Evolutionary conservation across 2,113 vertebrate genomes (phyloP).

Genomic region (Tretioscincus oriximinensis): DNA sequence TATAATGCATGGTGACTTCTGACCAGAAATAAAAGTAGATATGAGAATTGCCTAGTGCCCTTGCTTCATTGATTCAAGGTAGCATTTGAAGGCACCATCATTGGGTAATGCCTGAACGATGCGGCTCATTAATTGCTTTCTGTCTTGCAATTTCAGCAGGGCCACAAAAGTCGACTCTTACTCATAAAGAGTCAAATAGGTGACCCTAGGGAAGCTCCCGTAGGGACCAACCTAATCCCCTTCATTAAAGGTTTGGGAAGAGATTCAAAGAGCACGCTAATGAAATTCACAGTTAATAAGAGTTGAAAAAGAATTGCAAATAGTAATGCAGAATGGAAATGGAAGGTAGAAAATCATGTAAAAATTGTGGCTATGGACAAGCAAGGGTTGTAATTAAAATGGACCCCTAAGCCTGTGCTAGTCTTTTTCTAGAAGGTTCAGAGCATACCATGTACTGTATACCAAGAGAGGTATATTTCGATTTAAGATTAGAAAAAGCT

Average conservation of each 20-base stretch:
- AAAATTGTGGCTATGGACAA: slow-evolving; percentile 11
- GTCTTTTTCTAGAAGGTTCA: background rate
- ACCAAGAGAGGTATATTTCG: background rate
- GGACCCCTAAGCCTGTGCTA: background rate
- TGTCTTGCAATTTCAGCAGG: background rate
- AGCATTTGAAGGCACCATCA: background rate
- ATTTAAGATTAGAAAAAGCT: background rate
- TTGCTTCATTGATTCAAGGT: background rate
- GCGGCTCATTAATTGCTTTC: background rate
- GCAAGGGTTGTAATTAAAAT: background rate
- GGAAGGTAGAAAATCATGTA: background rate
- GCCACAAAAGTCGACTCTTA: background rate
- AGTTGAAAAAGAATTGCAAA: slow-evolving; percentile 11
- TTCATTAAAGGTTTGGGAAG: slow-evolving; percentile 16
- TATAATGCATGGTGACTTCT: background rate
- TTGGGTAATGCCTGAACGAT: background rate
- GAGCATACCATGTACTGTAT: background rate
- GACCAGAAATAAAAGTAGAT: background rate
- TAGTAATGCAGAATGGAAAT: background rate
- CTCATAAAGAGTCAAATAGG: background rate
- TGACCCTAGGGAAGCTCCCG: rapidly evolving
- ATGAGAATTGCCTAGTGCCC: background rate
- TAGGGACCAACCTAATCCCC: slow-evolving; percentile 16
- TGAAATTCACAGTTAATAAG: background rate
- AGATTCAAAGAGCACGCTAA: slow-evolving; percentile 28